Conservation (phyloP, 2,888 invertebrate species). For the Acanthosepion lycidas region DNA sequence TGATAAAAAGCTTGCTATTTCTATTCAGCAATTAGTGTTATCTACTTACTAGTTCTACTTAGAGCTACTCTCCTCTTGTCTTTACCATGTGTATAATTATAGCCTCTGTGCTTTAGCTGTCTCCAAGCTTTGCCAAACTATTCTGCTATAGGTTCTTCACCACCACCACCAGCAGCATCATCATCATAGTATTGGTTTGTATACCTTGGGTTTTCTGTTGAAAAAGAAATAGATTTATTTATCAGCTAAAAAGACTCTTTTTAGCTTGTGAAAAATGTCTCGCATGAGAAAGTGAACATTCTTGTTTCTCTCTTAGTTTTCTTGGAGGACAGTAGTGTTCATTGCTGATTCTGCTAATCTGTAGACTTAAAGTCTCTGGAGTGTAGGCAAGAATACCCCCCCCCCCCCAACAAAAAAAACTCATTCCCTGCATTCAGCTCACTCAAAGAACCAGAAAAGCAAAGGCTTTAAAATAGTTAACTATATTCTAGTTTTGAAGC, state of each 20-base stretch:
- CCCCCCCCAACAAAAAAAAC: too few relatives aligned
- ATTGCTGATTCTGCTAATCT: not conserved
- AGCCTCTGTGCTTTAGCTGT: not conserved
- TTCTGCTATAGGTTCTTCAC: not conserved
- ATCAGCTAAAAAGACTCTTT: too few relatives aligned
- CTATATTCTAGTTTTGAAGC: constrained; percentile 2
- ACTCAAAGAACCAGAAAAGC: not conserved
- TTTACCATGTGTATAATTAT: not conserved
- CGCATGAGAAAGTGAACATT: not conserved
- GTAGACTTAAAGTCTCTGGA: not conserved
- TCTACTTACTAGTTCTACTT: constrained; percentile 13
- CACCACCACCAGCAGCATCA: not conserved
- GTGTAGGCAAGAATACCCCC: too few relatives aligned
- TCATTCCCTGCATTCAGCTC: not conserved
- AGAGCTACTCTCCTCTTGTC: not conserved
- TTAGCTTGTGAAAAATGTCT: not conserved
- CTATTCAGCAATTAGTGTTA: not conserved
- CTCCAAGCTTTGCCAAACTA: not conserved
- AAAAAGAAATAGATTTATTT: too few relatives aligned
- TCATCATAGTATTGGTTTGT: not conserved
- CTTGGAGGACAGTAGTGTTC: not conserved
- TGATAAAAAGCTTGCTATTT: not conserved
- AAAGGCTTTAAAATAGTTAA: not conserved
- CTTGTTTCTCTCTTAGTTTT: not conserved
- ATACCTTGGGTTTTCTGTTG: too few relatives aligned